Conservation (phyloP, 2,888 invertebrate genomes). For the Acholoe squamosa region DNA sequence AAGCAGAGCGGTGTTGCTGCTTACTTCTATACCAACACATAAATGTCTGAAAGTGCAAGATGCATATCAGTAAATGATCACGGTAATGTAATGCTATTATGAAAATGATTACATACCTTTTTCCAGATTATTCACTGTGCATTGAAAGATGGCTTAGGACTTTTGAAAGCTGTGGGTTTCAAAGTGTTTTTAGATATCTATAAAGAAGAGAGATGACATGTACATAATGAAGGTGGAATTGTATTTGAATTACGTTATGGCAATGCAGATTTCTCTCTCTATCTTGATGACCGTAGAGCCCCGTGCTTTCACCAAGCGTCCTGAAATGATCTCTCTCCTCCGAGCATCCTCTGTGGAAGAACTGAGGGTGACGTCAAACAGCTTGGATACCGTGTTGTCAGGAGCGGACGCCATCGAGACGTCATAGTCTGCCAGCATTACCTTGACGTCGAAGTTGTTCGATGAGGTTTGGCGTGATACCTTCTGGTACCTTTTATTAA, state of each 20-base stretch:
- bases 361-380: neutral
- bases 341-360: neutral
- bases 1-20: neutral
- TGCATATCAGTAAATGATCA: too few relatives aligned
- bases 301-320: neutral
- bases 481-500: neutral
- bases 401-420: neutral
- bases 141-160: too few relatives aligned
- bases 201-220: too few relatives aligned
- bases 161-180: too few relatives aligned
- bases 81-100: too few relatives aligned
- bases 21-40: conserved; percentile 9
- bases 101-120: too few relatives aligned
- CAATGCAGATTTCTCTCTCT: neutral
- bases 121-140: neutral
- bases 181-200: too few relatives aligned
- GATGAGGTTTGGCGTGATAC: neutral
- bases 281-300: neutral
- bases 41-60: conserved; percentile 6
- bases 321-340: neutral
- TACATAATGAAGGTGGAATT: too few relatives aligned
- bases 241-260: conserved; percentile 23
- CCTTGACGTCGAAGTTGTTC: conserved; percentile 43
- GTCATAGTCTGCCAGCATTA: neutral
- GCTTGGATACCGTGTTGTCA: too few relatives aligned